Evolutionary conservation across 1,140 invertebrate species (phyloP).

Genomic region (Drosophila dunni): DNA sequence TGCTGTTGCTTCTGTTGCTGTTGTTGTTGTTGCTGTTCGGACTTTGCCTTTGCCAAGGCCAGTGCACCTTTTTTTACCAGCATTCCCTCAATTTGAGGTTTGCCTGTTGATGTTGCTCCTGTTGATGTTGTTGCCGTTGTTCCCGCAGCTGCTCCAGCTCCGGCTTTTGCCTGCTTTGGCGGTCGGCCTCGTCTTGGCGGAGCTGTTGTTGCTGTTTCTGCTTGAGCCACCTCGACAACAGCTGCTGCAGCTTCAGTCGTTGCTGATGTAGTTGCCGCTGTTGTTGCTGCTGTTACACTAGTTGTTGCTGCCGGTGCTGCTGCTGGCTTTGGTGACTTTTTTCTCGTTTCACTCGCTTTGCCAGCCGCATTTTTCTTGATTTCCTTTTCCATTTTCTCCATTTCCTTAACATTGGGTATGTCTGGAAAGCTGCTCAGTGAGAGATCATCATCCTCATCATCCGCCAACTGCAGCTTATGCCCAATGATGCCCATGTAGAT

Average conservation of each 20-base stretch:
- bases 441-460: slow-evolving; percentile 87
- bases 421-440: slow-evolving; percentile 89
- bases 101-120: slow-evolving; percentile 15
- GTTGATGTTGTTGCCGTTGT: neutral
- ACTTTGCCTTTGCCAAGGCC: slow-evolving; percentile 69
- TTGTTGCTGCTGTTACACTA: slow-evolving; percentile 22
- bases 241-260: neutral
- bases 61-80: slow-evolving; percentile 76
- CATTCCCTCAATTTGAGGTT: slow-evolving; percentile 80
- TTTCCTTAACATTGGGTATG: slow-evolving; percentile 87
- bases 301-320: slow-evolving; percentile 30
- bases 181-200: slow-evolving; percentile 66
- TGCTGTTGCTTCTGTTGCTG: slow-evolving; percentile 63
- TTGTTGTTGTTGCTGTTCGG: slow-evolving; percentile 58
- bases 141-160: neutral
- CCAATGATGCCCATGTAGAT: slow-evolving; percentile 91
- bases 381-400: slow-evolving; percentile 87
- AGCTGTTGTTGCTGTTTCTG: neutral
- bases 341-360: slow-evolving; percentile 39
- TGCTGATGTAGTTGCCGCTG: slow-evolving; percentile 14
- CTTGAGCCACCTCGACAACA: neutral
- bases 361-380: slow-evolving; percentile 85
- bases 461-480: slow-evolving; percentile 87
- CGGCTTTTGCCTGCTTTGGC: slow-evolving; percentile 59
- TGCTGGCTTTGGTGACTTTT: slow-evolving; percentile 47